phyloP scores from a whole-genome alignment of 64 coral and sea anemone genomes.

The Stichodactyla helianthus region DNA sequence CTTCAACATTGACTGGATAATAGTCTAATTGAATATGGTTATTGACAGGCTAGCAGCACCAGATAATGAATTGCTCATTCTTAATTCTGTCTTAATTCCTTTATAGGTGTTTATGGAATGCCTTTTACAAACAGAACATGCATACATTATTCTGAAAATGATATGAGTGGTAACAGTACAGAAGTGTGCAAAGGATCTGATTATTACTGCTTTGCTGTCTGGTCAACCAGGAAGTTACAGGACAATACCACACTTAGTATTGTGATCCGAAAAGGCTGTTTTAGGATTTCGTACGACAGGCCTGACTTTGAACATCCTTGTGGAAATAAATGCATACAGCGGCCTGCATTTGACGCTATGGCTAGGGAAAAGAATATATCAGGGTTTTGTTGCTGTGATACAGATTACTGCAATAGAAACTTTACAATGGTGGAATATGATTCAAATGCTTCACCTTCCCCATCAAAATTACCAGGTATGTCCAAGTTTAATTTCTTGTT shows the following conservation, averaged over 20 bases:
- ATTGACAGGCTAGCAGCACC: too few species aligned
- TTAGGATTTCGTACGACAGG: background rate
- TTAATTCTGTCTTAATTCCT: background rate
- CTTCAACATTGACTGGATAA: too few species aligned
- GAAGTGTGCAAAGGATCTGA: background rate
- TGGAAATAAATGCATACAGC: conserved; percentile 59
- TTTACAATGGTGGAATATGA: conserved; percentile 56
- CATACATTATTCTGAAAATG: background rate
- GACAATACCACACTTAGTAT: conserved; percentile 16
- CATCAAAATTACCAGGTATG: conserved; percentile 16
- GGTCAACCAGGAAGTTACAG: conserved; percentile 5
- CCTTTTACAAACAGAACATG: background rate
- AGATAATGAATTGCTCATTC: background rate
- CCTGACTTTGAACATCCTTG: background rate
- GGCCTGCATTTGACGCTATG: conserved; percentile 37
- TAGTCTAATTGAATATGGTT: too few species aligned
- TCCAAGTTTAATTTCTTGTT: background rate
- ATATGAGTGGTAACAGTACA: background rate
- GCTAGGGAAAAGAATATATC: conserved; percentile 35
- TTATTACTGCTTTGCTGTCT: conserved; percentile 10
- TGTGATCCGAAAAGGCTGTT: conserved; percentile 44
- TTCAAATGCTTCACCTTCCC: conserved; percentile 5
- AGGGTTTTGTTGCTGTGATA: conserved; percentile 69
- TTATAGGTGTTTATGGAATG: background rate
- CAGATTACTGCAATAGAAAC: conserved; percentile 65